These are phyloP conservation scores for Drosophila pachea DNA, from an alignment of 1,140 invertebrate genomes.

Conservation along the genomic window DNA sequence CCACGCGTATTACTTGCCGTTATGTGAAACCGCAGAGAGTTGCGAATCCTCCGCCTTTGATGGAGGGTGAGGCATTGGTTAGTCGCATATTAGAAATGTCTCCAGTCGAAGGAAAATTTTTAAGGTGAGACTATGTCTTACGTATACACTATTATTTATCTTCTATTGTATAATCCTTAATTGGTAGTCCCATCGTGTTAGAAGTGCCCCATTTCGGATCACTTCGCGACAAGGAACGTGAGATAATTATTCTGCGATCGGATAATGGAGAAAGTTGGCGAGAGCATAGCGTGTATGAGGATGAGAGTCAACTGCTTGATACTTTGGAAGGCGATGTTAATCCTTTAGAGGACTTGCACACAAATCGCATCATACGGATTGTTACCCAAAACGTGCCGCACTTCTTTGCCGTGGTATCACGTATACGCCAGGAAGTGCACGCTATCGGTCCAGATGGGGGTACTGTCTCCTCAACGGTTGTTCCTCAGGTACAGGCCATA, in stretches of 20 bases:
- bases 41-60: slow-evolving; percentile 95
- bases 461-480: slow-evolving; percentile 97
- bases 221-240: slow-evolving; percentile 95
- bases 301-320: slow-evolving; percentile 96
- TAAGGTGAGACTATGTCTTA: slow-evolving; percentile 82
- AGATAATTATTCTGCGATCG: slow-evolving; percentile 97
- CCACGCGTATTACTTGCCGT: slow-evolving; percentile 93
- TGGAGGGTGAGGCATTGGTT: slow-evolving; percentile 98
- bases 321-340: slow-evolving; percentile 87
- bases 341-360: slow-evolving; percentile 90
- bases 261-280: slow-evolving; percentile 99
- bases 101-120: slow-evolving; percentile 96
- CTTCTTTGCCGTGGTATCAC: slow-evolving; percentile 98
- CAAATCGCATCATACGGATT: slow-evolving; percentile 94
- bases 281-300: slow-evolving; percentile 96
- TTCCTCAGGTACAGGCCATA: slow-evolving; percentile 98
- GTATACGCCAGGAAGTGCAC: slow-evolving; percentile 98
- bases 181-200: slow-evolving; percentile 90
- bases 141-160: background rate
- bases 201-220: slow-evolving; percentile 99
- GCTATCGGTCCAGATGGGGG: slow-evolving; percentile 98
- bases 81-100: slow-evolving; percentile 97
- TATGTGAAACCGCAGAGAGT: slow-evolving; percentile 94
- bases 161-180: background rate
- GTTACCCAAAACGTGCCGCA: slow-evolving; percentile 98